These are phyloP conservation scores for Trogon surrucura DNA, from an alignment of 2,113 vertebrate genomes.

Conservation along the genomic window DNA sequence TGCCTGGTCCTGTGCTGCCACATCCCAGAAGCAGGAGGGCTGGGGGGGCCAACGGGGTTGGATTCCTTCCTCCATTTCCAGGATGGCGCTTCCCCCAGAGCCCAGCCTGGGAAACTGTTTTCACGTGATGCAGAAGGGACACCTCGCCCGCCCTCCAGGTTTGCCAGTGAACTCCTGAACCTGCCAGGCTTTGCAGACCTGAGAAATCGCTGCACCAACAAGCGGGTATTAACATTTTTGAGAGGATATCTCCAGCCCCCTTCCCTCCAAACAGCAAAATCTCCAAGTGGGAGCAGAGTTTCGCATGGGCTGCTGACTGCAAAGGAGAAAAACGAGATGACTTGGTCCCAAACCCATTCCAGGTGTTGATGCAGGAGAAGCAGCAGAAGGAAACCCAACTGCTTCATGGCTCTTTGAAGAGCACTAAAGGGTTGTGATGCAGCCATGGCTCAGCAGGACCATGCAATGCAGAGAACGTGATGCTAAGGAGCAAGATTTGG, in stretches of 20 bases:
- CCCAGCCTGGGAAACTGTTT: neutral
- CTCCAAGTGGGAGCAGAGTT: neutral
- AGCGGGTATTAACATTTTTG: slow-evolving; percentile 41
- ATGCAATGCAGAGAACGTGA: neutral
- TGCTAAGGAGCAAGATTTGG: neutral
- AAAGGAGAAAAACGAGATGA: neutral
- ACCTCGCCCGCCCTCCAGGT: neutral
- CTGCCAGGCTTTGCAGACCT: neutral
- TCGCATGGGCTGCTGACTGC: accelerated
- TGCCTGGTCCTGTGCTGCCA: neutral
- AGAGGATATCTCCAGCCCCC: slow-evolving; percentile 34
- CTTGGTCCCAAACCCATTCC: neutral
- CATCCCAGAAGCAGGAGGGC: neutral
- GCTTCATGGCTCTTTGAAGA: neutral
- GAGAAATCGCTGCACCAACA: neutral
- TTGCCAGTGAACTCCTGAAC: slow-evolving; percentile 33
- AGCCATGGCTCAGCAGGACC: neutral
- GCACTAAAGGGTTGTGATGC: neutral
- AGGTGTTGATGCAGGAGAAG: neutral
- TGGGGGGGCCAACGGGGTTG: neutral
- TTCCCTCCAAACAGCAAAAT: neutral
- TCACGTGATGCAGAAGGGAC: neutral
- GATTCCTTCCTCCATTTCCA: neutral
- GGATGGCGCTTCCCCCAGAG: accelerated
- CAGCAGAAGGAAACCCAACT: neutral